Conservation (phyloP, 2,888 invertebrate species). For the Onthophagus sagittarius region DNA sequence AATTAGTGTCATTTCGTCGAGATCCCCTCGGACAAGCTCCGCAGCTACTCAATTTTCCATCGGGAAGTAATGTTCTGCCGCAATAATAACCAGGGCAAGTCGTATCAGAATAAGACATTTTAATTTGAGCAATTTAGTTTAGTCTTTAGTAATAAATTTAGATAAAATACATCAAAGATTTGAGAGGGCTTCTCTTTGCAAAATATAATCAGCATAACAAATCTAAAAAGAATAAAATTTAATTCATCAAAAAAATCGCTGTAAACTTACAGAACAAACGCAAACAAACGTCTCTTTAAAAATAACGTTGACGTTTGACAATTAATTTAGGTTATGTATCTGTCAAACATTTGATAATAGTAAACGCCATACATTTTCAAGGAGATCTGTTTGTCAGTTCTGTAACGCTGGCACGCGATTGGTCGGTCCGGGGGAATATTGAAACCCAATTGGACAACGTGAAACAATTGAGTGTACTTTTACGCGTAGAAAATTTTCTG, state of each 20-base stretch:
- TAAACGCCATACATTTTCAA: constrained; percentile 27
- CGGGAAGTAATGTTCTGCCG: constrained; percentile 63
- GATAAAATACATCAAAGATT: too few relatives aligned
- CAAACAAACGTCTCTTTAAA: too few relatives aligned
- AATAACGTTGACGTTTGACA: constrained; percentile 16
- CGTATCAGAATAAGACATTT: constrained; percentile 20
- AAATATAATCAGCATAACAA: too few relatives aligned
- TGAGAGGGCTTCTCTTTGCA: too few relatives aligned
- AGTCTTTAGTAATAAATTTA: too few relatives aligned
- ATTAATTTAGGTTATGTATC: constrained; percentile 31
- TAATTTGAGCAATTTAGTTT: not conserved
- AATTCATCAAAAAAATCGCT: too few relatives aligned
- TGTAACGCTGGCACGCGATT: constrained; percentile 30
- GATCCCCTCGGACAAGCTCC: constrained; percentile 85
- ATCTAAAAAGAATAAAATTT: too few relatives aligned
- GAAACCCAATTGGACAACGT: constrained; percentile 34
- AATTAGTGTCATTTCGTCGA: constrained; percentile 65
- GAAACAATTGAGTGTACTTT: constrained; percentile 29
- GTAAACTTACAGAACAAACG: too few relatives aligned
- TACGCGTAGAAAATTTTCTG: constrained; percentile 19
- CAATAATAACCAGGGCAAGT: constrained; percentile 82
- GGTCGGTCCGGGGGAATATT: constrained; percentile 28
- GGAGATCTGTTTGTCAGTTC: constrained; percentile 33
- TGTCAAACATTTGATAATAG: constrained; percentile 29
- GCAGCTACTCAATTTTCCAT: constrained; percentile 77